A percentile compares a stretch with the other conserved stretches of the same genome.
phyloP scores from a whole-genome alignment of 2,797 vertebrate species.

The Xiphorhynchus erythropygius region DNA sequence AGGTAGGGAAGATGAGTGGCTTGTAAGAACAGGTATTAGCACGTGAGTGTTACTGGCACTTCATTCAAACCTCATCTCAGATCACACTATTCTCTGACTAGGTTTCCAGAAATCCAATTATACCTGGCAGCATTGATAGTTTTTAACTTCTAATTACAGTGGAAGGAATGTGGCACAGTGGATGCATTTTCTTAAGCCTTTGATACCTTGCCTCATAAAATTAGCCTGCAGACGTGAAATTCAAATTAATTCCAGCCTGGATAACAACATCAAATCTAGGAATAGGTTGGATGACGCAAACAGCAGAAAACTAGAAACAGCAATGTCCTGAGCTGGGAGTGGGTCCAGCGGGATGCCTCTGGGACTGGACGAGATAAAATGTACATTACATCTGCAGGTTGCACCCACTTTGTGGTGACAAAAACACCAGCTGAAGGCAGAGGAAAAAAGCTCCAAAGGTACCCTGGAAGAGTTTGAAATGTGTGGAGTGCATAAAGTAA shows the following conservation, averaged over 20 bases:
- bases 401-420: not conserved
- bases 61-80: not conserved
- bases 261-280: not conserved
- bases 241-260: not conserved
- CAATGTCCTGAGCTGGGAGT: not conserved
- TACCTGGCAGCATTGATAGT: not conserved
- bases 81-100: not conserved
- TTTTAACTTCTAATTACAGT: not conserved
- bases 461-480: not conserved
- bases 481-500: not conserved
- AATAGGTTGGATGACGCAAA: not conserved
- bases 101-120: constrained; percentile 22
- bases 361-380: not conserved
- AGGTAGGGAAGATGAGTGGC: not conserved
- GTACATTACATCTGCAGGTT: not conserved
- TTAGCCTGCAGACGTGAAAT: not conserved
- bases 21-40: constrained; percentile 10
- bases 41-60: not conserved
- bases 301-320: not conserved
- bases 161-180: not conserved
- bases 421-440: not conserved
- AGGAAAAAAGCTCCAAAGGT: not conserved
- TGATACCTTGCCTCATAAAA: not conserved
- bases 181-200: not conserved
- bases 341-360: not conserved